phyloP scores from a whole-genome alignment of 2,888 invertebrate genomes.

The Euplagia quadripunctaria region DNA sequence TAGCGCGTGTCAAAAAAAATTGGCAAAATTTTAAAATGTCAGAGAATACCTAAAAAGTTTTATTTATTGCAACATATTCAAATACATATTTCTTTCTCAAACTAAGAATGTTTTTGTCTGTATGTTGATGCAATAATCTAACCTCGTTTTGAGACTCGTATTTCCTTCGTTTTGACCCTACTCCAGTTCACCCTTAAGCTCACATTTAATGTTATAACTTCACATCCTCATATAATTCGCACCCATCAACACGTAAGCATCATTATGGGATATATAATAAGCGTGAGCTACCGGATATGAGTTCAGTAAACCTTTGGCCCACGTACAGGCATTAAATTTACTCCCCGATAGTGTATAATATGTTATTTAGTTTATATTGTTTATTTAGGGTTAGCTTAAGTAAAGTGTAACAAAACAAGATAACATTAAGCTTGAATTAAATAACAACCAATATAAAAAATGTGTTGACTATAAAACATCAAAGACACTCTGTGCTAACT shows the following conservation, averaged over 20 bases:
- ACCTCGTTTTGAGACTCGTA: background rate
- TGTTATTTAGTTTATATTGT: conserved; percentile 6
- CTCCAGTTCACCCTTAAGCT: background rate
- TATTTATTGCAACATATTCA: too few relatives aligned
- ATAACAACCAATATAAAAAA: too few relatives aligned
- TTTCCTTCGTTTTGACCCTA: background rate
- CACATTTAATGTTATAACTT: conserved; percentile 24
- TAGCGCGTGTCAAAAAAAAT: too few relatives aligned
- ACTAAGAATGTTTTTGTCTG: too few relatives aligned
- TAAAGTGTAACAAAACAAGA: background rate
- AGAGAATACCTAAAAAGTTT: too few relatives aligned
- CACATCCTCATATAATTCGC: conserved; percentile 42
- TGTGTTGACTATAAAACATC: too few relatives aligned
- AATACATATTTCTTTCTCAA: too few relatives aligned
- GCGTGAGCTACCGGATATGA: conserved; percentile 40
- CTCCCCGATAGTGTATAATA: conserved; percentile 9
- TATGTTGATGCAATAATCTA: too few relatives aligned
- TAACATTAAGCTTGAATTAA: too few relatives aligned
- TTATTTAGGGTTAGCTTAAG: background rate
- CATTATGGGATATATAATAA: conserved; percentile 44
- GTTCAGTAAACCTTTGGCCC: conserved; percentile 35
- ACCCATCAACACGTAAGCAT: conserved; percentile 36
- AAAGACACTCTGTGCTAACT: too few relatives aligned
- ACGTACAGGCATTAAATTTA: conserved; percentile 17
- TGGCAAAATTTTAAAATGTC: too few relatives aligned